These are phyloP conservation scores for Congeria kusceri DNA, from an alignment of 2,888 invertebrate species.

Conservation along the genomic window DNA sequence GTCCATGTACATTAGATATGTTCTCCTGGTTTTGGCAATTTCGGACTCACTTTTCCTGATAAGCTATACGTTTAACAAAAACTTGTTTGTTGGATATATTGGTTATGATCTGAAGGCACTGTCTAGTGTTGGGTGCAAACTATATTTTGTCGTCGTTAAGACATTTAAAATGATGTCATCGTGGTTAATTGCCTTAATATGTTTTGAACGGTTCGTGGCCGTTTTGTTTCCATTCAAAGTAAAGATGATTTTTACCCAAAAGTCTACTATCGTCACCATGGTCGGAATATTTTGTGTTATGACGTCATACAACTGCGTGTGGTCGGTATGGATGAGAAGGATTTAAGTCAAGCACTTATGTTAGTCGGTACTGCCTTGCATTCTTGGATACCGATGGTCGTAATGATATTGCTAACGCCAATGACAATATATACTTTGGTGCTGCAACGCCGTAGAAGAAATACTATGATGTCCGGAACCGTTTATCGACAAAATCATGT, in stretches of 20 bases:
- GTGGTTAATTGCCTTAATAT: conserved; percentile 72
- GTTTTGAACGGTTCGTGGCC: conserved; percentile 72
- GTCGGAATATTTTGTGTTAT: conserved; percentile 54
- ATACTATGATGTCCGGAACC: conserved; percentile 11
- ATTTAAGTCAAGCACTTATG: conserved; percentile 43
- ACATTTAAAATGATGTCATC: conserved; percentile 74
- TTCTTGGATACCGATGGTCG: conserved; percentile 59
- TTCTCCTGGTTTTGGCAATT: conserved; percentile 67
- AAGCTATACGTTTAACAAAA: conserved; percentile 71
- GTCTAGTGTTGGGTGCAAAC: conserved; percentile 62
- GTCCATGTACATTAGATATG: conserved; percentile 56
- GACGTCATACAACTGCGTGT: conserved; percentile 58
- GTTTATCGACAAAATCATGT: not conserved
- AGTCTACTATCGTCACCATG: conserved; percentile 45
- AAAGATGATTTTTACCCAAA: conserved; percentile 63
- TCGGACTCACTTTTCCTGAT: conserved; percentile 67
- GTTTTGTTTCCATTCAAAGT: conserved; percentile 71
- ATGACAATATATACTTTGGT: conserved; percentile 56
- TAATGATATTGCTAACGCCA: conserved; percentile 64
- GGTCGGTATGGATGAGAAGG: conserved; percentile 61
- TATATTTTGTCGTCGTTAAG: conserved; percentile 69
- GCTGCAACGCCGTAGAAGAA: conserved; percentile 21
- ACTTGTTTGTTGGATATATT: conserved; percentile 59
- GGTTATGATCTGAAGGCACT: conserved; percentile 67
- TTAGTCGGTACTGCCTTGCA: conserved; percentile 58